Percentiles rank a stretch among this genome's conserved stretches.
Evolutionary conservation across 2,888 invertebrate species (phyloP).

Genomic region (Macrosiphum euphorbiae): DNA sequence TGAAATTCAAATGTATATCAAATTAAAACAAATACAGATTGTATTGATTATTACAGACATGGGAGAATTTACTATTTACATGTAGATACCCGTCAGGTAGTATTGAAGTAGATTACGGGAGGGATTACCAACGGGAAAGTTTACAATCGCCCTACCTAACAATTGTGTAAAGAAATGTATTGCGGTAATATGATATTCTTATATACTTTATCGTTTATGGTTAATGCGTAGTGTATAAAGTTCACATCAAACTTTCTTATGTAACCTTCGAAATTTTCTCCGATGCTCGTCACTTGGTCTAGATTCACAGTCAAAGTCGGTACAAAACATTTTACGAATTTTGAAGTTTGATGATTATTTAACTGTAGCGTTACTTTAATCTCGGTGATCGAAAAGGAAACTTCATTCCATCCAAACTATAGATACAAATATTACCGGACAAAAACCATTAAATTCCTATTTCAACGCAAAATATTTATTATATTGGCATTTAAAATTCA

Average conservation of each 20-base stretch:
- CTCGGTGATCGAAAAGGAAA: conserved; percentile 21
- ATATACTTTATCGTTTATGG: conserved; percentile 45
- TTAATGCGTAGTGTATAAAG: conserved; percentile 48
- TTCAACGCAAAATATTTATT: background rate
- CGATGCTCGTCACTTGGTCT: conserved; percentile 48
- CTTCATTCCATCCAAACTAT: conserved; percentile 61
- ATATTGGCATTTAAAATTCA: background rate
- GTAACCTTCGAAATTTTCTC: conserved; percentile 58
- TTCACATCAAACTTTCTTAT: conserved; percentile 51
- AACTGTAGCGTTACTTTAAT: conserved; percentile 32
- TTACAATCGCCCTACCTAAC: too few relatives aligned
- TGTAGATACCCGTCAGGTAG: too few relatives aligned
- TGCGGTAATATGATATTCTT: background rate
- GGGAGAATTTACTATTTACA: too few relatives aligned
- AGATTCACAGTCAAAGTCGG: background rate
- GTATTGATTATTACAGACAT: too few relatives aligned
- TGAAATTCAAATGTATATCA: too few relatives aligned
- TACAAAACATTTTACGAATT: conserved; percentile 7
- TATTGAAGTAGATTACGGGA: too few relatives aligned
- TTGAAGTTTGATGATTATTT: conserved; percentile 35
- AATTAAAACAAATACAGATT: too few relatives aligned
- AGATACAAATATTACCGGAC: background rate
- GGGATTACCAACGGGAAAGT: too few relatives aligned
- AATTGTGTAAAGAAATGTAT: background rate
- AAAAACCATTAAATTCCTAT: background rate